These are phyloP conservation scores for Lepidotrigona ventralis DNA, from an alignment of 1,140 invertebrate genomes.

Conservation along the genomic window DNA sequence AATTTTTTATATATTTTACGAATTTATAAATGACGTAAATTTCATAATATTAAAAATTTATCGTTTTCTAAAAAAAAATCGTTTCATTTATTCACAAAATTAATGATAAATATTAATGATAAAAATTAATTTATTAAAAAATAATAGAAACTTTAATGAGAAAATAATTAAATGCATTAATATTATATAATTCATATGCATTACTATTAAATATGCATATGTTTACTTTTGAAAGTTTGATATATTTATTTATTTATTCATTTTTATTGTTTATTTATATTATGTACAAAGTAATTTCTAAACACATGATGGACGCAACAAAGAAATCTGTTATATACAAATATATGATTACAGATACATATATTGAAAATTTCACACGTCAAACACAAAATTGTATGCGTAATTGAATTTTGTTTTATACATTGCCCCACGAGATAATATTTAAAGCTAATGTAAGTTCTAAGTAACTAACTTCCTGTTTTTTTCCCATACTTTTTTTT, in stretches of 20 bases:
- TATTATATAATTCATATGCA: not conserved
- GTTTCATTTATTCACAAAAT: too few relatives aligned
- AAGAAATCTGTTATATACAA: conserved; percentile 71
- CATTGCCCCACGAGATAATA: conserved; percentile 30
- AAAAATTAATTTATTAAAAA: not conserved
- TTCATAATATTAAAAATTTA: not conserved
- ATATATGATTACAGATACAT: conserved; percentile 69
- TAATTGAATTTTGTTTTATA: conserved; percentile 50
- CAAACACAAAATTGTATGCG: conserved; percentile 38
- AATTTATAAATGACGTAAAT: not conserved
- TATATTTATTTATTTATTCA: conserved; percentile 66
- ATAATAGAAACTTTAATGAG: not conserved
- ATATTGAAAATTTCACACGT: conserved; percentile 52
- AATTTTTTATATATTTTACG: not conserved
- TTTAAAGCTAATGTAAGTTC: conserved; percentile 45
- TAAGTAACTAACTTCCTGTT: conserved; percentile 39
- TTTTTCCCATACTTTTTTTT: conserved; percentile 23
- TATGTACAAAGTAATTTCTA: conserved; percentile 73
- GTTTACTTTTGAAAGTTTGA: not conserved
- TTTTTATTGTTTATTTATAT: conserved; percentile 72
- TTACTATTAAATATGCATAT: not conserved
- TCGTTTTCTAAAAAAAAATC: not conserved
- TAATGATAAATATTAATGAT: too few relatives aligned
- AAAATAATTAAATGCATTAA: not conserved
- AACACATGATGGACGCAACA: conserved; percentile 65